Evolutionary conservation across 2,797 vertebrate species (phyloP).

Genomic region (Lacerta viridis): DNA sequence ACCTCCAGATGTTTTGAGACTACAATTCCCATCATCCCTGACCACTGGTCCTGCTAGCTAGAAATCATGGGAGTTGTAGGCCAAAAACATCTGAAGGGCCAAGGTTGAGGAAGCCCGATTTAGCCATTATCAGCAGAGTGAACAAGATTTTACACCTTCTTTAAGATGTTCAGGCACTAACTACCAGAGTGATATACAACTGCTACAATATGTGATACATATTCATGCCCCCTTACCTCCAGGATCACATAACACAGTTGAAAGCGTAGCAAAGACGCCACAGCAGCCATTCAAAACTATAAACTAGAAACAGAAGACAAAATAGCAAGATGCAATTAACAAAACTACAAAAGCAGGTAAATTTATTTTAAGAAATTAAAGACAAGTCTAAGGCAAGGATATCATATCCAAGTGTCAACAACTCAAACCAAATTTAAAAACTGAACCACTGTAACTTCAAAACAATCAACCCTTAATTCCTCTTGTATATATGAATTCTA

Average conservation of each 20-base stretch:
- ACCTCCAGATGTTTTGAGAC: too few species aligned
- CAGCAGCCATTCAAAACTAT: constrained; percentile 63
- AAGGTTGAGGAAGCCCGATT: neutral
- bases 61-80: too few species aligned
- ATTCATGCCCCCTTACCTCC: constrained; percentile 50
- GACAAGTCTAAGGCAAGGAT: neutral
- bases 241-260: constrained; percentile 62
- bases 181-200: neutral
- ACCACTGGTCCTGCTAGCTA: too few species aligned
- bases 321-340: neutral
- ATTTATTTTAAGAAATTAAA: neutral
- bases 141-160: neutral
- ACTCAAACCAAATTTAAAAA: neutral
- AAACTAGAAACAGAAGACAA: constrained; percentile 49
- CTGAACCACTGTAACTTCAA: neutral
- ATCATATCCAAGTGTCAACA: neutral
- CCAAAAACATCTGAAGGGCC: too few species aligned
- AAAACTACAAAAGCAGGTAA: constrained; percentile 1
- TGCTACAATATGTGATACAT: neutral
- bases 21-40: too few species aligned
- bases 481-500: neutral
- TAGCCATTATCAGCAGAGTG: neutral
- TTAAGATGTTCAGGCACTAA: neutral
- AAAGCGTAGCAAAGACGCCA: constrained; percentile 61
- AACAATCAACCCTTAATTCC: neutral